Evolutionary conservation across 2,888 invertebrate species (phyloP).

Genomic region (Troides aeacus): DNA sequence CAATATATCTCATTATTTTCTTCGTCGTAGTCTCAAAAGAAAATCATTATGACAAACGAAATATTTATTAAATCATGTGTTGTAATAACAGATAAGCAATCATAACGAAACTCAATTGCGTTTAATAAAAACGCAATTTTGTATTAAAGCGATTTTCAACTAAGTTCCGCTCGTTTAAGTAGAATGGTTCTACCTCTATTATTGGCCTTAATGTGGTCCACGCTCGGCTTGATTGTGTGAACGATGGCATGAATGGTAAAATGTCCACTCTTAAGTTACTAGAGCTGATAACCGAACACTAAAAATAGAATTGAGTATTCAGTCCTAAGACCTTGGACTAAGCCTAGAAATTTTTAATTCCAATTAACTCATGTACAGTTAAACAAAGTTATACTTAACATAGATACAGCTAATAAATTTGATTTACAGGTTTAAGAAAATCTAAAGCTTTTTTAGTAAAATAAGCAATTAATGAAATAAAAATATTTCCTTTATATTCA

Average conservation of each 20-base stretch:
- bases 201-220: slow-evolving; percentile 51
- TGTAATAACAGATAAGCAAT: background rate
- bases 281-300: background rate
- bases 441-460: too few species aligned
- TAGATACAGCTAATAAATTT: background rate
- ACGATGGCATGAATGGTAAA: slow-evolving; percentile 28
- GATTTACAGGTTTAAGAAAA: background rate
- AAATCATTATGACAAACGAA: background rate
- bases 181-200: slow-evolving; percentile 49
- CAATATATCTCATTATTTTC: too few species aligned
- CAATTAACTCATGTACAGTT: too few species aligned
- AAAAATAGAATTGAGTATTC: background rate
- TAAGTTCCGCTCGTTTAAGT: slow-evolving; percentile 51
- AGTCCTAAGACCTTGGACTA: background rate
- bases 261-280: background rate
- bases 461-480: too few species aligned
- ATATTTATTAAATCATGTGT: slow-evolving; percentile 1
- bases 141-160: slow-evolving; percentile 41
- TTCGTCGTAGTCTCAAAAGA: background rate
- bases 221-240: slow-evolving; percentile 35
- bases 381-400: too few species aligned
- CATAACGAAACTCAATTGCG: slow-evolving; percentile 17
- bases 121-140: slow-evolving; percentile 19
- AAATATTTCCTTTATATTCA: too few species aligned
- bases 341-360: background rate